Evolutionary conservation across 2,888 invertebrate species (phyloP).

Genomic region (Drosophila meridionalis): DNA sequence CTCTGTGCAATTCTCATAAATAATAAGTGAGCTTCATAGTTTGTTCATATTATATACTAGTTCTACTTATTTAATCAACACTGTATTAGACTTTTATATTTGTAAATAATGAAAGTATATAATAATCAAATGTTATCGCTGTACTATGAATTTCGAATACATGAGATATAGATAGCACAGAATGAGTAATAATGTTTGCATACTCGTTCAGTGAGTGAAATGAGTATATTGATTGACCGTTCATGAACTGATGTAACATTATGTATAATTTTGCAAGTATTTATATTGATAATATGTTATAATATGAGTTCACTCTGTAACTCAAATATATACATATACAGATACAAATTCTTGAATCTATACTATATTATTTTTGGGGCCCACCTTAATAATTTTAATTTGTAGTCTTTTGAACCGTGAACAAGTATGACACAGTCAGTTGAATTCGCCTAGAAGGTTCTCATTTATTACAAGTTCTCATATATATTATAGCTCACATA

Average conservation of each 20-base stretch:
- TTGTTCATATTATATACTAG: neutral
- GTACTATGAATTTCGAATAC: neutral
- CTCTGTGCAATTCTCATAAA: neutral
- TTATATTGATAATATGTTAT: too few relatives aligned
- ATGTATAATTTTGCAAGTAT: too few relatives aligned
- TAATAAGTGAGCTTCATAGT: neutral
- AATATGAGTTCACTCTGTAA: too few relatives aligned
- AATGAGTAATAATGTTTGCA: neutral
- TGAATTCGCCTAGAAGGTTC: neutral
- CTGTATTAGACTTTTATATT: neutral
- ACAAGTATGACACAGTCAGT: neutral
- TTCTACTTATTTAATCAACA: neutral
- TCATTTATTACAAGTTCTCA: neutral
- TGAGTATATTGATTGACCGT: neutral
- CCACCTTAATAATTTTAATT: neutral
- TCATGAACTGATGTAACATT: too few relatives aligned
- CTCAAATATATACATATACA: too few relatives aligned
- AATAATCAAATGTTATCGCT: neutral
- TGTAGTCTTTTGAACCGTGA: neutral
- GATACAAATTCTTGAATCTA: too few relatives aligned
- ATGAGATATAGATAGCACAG: neutral
- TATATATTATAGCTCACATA: neutral
- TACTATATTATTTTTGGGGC: neutral
- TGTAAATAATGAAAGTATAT: neutral
- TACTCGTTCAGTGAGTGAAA: neutral